Evolutionary conservation across 2,797 vertebrate genomes (phyloP).

Genomic region (Coracias cyanogaster): DNA sequence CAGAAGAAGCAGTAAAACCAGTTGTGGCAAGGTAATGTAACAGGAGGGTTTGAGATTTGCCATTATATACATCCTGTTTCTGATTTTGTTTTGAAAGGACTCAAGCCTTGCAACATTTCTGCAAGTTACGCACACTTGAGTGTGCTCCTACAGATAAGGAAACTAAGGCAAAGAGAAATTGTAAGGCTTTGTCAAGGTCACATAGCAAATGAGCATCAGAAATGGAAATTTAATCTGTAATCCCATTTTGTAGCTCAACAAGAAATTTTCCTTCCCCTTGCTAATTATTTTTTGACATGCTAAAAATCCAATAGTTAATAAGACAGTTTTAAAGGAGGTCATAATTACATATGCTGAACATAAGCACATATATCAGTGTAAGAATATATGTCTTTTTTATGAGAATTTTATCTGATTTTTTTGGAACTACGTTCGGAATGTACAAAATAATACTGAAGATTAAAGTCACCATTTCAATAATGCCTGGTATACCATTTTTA

Average conservation of each 20-base stretch:
- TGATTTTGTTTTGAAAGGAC: not conserved
- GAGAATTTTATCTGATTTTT: not conserved
- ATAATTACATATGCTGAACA: not conserved
- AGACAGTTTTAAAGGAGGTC: not conserved
- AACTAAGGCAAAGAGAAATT: not conserved
- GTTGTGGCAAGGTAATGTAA: slow-evolving; percentile 9
- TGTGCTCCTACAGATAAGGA: not conserved
- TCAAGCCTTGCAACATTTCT: not conserved
- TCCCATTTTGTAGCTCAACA: not conserved
- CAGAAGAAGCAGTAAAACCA: slow-evolving; percentile 36
- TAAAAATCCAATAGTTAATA: not conserved
- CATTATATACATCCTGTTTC: not conserved
- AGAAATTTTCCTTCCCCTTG: not conserved
- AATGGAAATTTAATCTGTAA: not conserved
- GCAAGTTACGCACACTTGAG: not conserved
- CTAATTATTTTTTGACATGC: not conserved
- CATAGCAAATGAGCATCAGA: not conserved
- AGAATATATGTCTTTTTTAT: not conserved
- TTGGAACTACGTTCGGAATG: not conserved
- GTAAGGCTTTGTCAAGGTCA: not conserved
- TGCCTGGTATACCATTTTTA: not conserved
- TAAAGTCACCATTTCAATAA: not conserved
- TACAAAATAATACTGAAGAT: not conserved
- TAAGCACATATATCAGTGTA: not conserved
- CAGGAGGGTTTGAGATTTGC: not conserved